These are phyloP conservation scores for Passer montanus DNA, from an alignment of 2,113 vertebrate genomes.

Conservation along the genomic window DNA sequence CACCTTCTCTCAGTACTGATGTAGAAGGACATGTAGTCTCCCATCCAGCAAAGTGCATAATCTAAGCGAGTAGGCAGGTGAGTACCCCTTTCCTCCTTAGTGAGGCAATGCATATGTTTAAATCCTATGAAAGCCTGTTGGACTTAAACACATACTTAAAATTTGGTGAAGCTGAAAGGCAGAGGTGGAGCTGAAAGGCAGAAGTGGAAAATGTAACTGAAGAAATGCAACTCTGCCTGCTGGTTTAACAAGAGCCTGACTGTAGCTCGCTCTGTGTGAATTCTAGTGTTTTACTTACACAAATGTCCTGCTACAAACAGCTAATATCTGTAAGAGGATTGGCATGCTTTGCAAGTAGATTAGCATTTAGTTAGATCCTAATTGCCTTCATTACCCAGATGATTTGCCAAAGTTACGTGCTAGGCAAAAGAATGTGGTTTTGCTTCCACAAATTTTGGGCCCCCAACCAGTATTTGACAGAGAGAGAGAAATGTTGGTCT, in stretches of 20 bases:
- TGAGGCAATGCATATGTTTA: neutral
- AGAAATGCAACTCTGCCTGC: neutral
- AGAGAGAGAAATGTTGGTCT: neutral
- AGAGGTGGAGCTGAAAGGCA: neutral
- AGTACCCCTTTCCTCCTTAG: neutral
- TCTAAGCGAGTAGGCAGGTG: neutral
- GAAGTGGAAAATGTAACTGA: neutral
- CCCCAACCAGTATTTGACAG: neutral
- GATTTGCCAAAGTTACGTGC: neutral
- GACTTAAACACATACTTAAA: neutral
- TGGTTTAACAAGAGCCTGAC: neutral
- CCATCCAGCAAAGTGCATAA: neutral
- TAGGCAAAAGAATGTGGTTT: neutral
- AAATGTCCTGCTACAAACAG: neutral
- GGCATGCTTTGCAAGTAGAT: rapidly evolving
- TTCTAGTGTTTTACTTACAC: neutral
- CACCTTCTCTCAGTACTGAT: neutral
- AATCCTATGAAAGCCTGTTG: neutral
- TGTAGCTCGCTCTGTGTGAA: rapidly evolving
- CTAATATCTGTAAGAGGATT: neutral
- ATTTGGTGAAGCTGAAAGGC: neutral
- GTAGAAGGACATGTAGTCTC: neutral
- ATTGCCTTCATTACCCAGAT: neutral
- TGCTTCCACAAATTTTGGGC: neutral
- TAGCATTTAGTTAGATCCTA: neutral